Evolutionary conservation across 2,888 invertebrate species (phyloP), one percentile per base, ranked within the genome.

Genomic region (Parascotia fuliginaria): DNA sequence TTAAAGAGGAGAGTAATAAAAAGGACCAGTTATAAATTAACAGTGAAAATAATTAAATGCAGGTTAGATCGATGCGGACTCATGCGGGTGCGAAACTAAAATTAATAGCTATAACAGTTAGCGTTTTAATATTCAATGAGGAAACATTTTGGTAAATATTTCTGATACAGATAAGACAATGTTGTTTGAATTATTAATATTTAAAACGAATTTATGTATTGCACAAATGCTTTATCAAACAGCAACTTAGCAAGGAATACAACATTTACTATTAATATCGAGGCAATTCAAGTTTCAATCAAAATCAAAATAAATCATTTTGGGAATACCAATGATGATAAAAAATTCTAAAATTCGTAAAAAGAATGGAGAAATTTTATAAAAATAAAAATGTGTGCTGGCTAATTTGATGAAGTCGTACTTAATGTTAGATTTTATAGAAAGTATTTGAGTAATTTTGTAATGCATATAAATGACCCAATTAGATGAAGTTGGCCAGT

Each of bases 401-500:
- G 19, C 19, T 19, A 19, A 19, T 5, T 19, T 19, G 5, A n/a
- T n/a, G n/a, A n/a, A n/a, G n/a, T n/a, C 33, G 54, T 62, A 63
- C 74, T 70, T 66, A 65, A 64, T 56, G 58, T 45, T 53, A 37
- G 19, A 66, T 34, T 55, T 59, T 54, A 61, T 51, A 55, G 54
- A 64, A 70, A 77, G 55, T 73, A 79, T 83, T 78, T 72, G 49
- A 70, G 74, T 75, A 75, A 81, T 81, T 61, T 61, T 69, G 75
- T 75, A 72, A 58, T 68, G 53, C 57, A 77, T 78, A 79, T 79
- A 82, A 81, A 81, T 79, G 81, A 79, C 82, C 83, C 69, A 81
- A 83, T 85, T 86, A 83, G 65, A 79, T 60, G 54, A 74, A 77
- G 68, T 81, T 89, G 89, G 89, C 82, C 31, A 44, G 50, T 52